Conservation (phyloP, 1,140 invertebrate species). For the Platorchestia sp. region DNA sequence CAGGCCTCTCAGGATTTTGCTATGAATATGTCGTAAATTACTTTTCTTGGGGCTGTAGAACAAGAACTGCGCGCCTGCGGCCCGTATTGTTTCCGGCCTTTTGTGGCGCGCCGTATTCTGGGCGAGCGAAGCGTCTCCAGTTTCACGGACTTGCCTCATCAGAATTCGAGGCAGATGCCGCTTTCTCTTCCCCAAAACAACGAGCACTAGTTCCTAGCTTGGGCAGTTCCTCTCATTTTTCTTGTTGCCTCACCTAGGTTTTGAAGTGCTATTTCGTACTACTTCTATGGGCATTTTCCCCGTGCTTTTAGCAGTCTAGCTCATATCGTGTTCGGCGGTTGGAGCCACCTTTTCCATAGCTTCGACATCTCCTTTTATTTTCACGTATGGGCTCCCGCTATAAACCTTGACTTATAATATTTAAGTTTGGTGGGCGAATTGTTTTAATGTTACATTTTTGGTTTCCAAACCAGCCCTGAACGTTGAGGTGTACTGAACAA, state of each 20-base stretch:
- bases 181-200: not conserved
- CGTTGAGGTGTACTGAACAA: not conserved
- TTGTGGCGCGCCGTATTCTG: not conserved
- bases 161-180: not conserved
- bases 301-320: not conserved
- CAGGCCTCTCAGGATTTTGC: not conserved
- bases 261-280: not conserved
- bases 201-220: not conserved
- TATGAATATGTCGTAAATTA: not conserved
- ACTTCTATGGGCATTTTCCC: not conserved
- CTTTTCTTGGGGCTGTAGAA: not conserved
- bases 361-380: not conserved
- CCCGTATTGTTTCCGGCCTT: not conserved
- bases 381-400: not conserved
- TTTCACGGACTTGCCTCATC: not conserved
- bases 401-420: not conserved
- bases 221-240: not conserved
- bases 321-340: not conserved
- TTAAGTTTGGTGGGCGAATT: not conserved
- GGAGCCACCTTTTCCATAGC: not conserved
- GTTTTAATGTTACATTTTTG: not conserved
- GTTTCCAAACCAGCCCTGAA: not conserved
- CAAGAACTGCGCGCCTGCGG: not conserved
- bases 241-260: not conserved
- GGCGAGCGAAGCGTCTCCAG: not conserved